Percentiles rank a stretch among this genome's conserved stretches.
phyloP scores from a whole-genome alignment of 2,888 invertebrate genomes.

The Pristionchus japonicus region DNA sequence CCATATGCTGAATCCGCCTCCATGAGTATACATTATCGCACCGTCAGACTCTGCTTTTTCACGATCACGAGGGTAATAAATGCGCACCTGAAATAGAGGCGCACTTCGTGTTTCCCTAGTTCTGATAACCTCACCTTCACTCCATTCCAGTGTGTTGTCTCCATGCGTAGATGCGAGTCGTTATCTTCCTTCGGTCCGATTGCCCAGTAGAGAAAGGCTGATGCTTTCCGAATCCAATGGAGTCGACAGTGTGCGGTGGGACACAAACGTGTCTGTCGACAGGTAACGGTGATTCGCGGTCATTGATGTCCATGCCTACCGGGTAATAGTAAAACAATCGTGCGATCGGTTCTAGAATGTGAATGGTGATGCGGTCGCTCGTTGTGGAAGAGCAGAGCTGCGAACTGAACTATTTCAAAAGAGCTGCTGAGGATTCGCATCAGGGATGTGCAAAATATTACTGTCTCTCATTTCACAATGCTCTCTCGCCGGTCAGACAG shows the following conservation, averaged over 20 bases:
- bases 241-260: conserved; percentile 50
- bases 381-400: conserved; percentile 51
- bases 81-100: conserved; percentile 50
- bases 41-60: conserved; percentile 54
- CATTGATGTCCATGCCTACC: conserved; percentile 47
- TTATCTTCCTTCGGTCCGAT: conserved; percentile 47
- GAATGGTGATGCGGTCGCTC: conserved; percentile 58
- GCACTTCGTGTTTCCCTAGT: neutral
- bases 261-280: conserved; percentile 57
- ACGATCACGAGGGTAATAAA: conserved; percentile 59
- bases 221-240: conserved; percentile 58
- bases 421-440: no score
- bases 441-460: no score
- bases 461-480: neutral
- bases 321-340: conserved; percentile 65
- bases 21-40: conserved; percentile 70
- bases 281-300: no score
- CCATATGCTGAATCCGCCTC: conserved; percentile 68
- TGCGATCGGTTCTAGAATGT: conserved; percentile 60
- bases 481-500: no score
- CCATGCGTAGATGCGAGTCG: conserved; percentile 41
- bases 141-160: conserved; percentile 49
- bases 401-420: no score
- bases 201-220: conserved; percentile 49
- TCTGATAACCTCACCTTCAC: conserved; percentile 50